A percentile compares a stretch with the other conserved stretches of the same genome.
These are phyloP conservation scores for Pelecanus crispus DNA, from an alignment of 2,113 vertebrate species.

Conservation along the genomic window DNA sequence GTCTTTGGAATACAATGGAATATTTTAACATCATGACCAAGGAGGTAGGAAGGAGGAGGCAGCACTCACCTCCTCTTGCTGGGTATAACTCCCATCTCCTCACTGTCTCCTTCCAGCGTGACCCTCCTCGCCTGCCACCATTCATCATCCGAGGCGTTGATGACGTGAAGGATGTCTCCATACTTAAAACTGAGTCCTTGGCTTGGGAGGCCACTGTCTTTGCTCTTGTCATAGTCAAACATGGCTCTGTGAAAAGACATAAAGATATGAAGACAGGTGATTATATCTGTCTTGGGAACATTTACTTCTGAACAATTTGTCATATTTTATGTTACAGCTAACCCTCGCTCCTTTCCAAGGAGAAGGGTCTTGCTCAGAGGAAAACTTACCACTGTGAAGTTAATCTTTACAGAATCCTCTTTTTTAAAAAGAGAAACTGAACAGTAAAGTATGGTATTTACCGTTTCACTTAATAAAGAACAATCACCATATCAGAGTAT, in stretches of 20 bases:
- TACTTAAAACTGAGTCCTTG: constrained; percentile 96
- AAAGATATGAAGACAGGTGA: neutral
- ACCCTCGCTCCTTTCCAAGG: neutral
- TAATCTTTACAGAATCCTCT: neutral
- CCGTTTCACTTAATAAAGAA: neutral
- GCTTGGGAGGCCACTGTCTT: constrained; percentile 95
- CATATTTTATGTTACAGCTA: neutral
- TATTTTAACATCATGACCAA: neutral
- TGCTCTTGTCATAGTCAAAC: constrained; percentile 95
- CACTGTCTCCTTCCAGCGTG: constrained; percentile 90
- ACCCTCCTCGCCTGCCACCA: constrained; percentile 96
- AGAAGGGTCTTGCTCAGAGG: neutral
- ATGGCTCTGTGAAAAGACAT: constrained; percentile 78
- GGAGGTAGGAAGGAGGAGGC: neutral
- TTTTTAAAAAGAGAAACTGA: neutral
- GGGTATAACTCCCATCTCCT: constrained; percentile 97
- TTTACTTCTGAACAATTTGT: neutral
- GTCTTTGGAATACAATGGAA: neutral
- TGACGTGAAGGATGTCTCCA: constrained; percentile 94
- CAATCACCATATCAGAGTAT: neutral
- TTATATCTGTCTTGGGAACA: neutral
- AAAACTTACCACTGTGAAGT: neutral
- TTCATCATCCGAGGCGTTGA: constrained; percentile 95
- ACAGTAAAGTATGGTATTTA: neutral
- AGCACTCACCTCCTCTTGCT: constrained; percentile 89